Percentiles rank a stretch among this genome's conserved stretches.
Evolutionary conservation across 64 coral and sea anemone species (phyloP).

Genomic region (Exaiptasia diaphana): DNA sequence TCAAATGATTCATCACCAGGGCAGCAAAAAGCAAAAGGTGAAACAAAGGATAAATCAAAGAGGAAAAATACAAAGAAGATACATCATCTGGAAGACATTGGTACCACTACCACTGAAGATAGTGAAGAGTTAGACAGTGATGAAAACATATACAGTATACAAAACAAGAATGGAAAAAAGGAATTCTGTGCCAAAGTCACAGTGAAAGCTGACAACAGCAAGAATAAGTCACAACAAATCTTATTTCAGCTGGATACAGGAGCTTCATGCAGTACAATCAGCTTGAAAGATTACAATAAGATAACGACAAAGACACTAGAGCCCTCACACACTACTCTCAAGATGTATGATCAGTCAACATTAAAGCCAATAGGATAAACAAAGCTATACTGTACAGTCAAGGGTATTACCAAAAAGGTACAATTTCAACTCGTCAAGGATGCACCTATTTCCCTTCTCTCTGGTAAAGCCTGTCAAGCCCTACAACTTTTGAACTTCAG

Average conservation of each 20-base stretch:
- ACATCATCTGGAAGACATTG: not conserved
- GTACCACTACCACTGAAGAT: not conserved
- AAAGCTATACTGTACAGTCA: slow-evolving; percentile 19
- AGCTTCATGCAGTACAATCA: slow-evolving; percentile 46
- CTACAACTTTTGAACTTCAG: slow-evolving; percentile 24
- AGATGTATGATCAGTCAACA: slow-evolving; percentile 18
- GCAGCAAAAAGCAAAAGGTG: not conserved
- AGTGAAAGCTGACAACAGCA: not conserved
- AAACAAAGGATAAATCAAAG: not conserved
- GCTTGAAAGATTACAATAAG: slow-evolving; percentile 11
- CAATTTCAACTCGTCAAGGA: slow-evolving; percentile 1
- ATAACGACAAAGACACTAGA: slow-evolving; percentile 14
- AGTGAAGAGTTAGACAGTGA: slow-evolving; percentile 1
- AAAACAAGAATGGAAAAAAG: not conserved
- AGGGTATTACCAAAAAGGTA: slow-evolving; percentile 24
- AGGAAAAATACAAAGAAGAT: not conserved
- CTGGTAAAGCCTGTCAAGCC: slow-evolving; percentile 17
- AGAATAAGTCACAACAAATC: not conserved
- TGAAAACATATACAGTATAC: slow-evolving; percentile 15
- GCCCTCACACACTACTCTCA: not conserved
- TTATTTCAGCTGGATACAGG: slow-evolving; percentile 50
- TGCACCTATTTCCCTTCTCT: not conserved
- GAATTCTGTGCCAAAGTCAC: slow-evolving; percentile 8
- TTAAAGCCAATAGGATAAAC: slow-evolving; percentile 24
- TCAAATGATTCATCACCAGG: not conserved